Evolutionary conservation across 2,113 vertebrate genomes (phyloP), one percentile per base, ranked within the genome.

Genomic region (Pica pica): DNA sequence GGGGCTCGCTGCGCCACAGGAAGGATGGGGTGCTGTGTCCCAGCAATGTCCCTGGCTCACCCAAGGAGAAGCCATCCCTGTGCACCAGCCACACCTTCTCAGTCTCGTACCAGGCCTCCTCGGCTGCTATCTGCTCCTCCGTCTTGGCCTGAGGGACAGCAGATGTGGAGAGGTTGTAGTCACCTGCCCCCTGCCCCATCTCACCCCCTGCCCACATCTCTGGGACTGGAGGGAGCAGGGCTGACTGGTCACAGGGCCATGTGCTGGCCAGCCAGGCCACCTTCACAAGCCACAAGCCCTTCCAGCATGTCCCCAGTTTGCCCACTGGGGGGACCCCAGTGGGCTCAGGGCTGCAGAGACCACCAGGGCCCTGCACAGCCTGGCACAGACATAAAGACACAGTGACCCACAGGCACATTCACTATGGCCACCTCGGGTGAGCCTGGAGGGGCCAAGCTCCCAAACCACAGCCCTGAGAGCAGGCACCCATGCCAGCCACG

Each of bases 61-160:
- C 99, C 92, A 99, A 96, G n/a, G 99, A 99, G 97, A 99, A 99
- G 75, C 99, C 99, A 74, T 99, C 98, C 93, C 98, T 99, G 98
- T 99, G 99, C 96, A 99, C 98, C 87, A 99, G 98, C 99, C 99
- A 99, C 95, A 99, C 98, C 90, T 99, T 99, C 94, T 99, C 99
- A 0, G 99, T 99, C 97, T 99, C 99, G 11, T 99, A 99, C 99
- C 99, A 99, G 87, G 98, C 98, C 96, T 99, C 99, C 93, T 99
- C 99, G 0, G 98, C 98, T 1, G 98, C 98, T 6, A 99, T 99
- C 98, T 99, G 99, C 96, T 99, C 99, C 95, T 99, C 99, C 0
- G 99, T 99, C 97, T 99, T 99, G 80, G 99, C 98, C 99, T 99
- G 88, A 4, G 30, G 84, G 70, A 93, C 59, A 67, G 83, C 7